phyloP scores from a whole-genome alignment of 2,113 vertebrate species.

The Peromyscus californicus region DNA sequence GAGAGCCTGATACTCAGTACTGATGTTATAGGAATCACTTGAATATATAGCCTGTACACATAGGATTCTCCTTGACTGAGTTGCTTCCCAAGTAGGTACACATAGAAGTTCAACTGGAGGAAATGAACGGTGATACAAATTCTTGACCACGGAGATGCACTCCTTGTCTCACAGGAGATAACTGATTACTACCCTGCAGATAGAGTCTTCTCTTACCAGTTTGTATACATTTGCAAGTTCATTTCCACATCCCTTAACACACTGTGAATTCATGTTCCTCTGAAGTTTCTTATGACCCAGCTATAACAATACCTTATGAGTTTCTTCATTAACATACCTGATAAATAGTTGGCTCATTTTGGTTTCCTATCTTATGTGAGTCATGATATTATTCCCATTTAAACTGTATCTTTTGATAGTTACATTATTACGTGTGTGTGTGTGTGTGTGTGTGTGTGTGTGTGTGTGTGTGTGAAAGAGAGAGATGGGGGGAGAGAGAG shows the following conservation, averaged over 20 bases:
- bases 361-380: not conserved
- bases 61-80: not conserved
- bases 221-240: not conserved
- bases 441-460: not conserved
- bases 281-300: not conserved
- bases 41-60: not conserved
- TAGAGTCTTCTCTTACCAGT: not conserved
- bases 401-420: not conserved
- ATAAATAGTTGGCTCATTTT: not conserved
- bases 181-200: not conserved
- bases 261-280: not conserved
- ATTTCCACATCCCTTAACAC: not conserved
- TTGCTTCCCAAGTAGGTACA: not conserved
- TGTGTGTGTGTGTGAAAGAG: not conserved
- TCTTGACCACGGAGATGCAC: not conserved
- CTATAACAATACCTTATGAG: not conserved
- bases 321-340: not conserved
- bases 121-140: not conserved
- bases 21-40: not conserved
- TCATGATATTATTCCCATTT: not conserved
- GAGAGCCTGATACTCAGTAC: not conserved
- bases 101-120: not conserved
- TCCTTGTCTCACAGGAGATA: not conserved
- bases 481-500: not conserved
- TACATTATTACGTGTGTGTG: not conserved